Base-by-base conservation (phyloP, 2,888 invertebrate genomes). In the Heliconius charithonia region DNA sequence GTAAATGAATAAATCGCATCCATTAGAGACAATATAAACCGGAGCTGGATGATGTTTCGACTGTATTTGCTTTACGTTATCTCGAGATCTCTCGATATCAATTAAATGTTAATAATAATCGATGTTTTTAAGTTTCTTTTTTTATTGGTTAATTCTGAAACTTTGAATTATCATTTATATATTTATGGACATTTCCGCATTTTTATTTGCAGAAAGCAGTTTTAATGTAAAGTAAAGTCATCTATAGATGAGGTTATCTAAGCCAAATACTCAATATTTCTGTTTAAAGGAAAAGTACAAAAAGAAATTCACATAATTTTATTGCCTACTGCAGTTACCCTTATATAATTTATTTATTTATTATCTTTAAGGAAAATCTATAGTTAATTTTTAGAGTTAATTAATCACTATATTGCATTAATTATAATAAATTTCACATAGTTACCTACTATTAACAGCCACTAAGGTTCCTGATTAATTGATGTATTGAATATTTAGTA, bases 1-100 rank as follows among this genome's bases (percentile, higher is more conserved):
- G 87, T 87, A 89, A 89, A 86, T 87, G 89, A 88, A 90, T 89
- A 88, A 90, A 86, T 86, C 86, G 91, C 91, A 92, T 94, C 90
- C 89, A 91, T 93, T 93, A 89, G 87, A 91, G 88, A 87, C 89
- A 91, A 92, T 92, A 91, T 90, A 87, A 79, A 29, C 10, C 19
- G n/a, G 29, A 32, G 27, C 51, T 29, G 67, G 37, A 67, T 37
- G n/a, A 9, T 32, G 32, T n/a, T 59, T 59, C 72, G n/a, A 72
- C 16, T 37, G 72, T 6, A 59, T 32, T 37, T 37, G 32, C 32
- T 51, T 51, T 37, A 63, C 63, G 72, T 72, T 59, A 59, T 72
- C 59, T 59, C 27, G 56, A 56, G 75, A 71, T 63, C 19, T 29
- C 25, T 41, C 63, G 37, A 74, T 27, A 63, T 74, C 25, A 74